Percentiles rank a stretch among this genome's conserved stretches.
Evolutionary conservation across 2,888 invertebrate species (phyloP).

Genomic region (Netelia melanura): DNA sequence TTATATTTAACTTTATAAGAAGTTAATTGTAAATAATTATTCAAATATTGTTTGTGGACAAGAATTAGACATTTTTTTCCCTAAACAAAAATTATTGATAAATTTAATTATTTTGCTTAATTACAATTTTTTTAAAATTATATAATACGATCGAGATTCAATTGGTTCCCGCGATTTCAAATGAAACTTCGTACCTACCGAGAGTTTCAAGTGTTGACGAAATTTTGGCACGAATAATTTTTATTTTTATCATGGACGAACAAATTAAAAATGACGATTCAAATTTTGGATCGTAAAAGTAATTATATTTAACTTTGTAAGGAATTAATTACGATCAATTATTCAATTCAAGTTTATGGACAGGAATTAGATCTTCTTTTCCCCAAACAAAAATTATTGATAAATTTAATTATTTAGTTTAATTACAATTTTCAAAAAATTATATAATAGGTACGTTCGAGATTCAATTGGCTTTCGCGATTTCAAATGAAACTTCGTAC

Average conservation of each 20-base stretch:
- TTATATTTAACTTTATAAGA: too few species aligned
- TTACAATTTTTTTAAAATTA: background rate
- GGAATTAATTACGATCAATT: background rate
- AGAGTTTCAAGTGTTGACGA: constrained; percentile 1
- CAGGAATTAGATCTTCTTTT: too few species aligned
- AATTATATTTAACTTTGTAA: too few species aligned
- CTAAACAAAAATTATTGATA: background rate
- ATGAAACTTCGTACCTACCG: constrained; percentile 49
- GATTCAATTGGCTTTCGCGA: constrained; percentile 37
- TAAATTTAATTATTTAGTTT: background rate
- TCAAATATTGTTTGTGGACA: background rate
- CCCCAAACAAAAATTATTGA: background rate
- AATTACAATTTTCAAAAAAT: background rate
- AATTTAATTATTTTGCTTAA: background rate
- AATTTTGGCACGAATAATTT: background rate
- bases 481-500: constrained; percentile 55
- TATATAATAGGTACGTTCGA: background rate
- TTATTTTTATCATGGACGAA: background rate
- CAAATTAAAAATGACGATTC: too few species aligned
- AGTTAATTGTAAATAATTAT: background rate
- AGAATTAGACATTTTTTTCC: too few species aligned
- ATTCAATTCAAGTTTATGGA: background rate
- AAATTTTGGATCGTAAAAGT: too few species aligned
- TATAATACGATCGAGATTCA: background rate
- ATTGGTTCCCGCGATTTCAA: constrained; percentile 47